These are phyloP conservation scores for Chiroxiphia lanceolata DNA, from an alignment of 2,797 vertebrate genomes.

Conservation along the genomic window DNA sequence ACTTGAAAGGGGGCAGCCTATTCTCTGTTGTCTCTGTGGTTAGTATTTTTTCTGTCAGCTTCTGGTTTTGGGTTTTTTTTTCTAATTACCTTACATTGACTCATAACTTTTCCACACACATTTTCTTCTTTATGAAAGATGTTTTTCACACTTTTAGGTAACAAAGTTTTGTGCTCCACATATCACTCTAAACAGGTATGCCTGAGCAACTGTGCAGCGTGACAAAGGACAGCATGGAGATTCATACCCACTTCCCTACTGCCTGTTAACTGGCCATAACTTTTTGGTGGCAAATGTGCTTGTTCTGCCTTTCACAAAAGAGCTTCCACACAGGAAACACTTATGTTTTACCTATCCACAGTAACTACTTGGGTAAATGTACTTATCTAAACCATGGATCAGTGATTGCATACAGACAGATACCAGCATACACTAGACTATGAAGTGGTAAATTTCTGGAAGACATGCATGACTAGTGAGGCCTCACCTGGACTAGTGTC, in stretches of 20 bases:
- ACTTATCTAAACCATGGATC: background rate
- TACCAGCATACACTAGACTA: background rate
- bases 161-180: background rate
- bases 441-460: background rate
- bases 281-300: background rate
- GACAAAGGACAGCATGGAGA: background rate
- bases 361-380: background rate
- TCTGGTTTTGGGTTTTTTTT: background rate
- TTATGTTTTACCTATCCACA: background rate
- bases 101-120: background rate
- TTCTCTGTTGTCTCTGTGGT: accelerated
- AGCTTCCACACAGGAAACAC: background rate
- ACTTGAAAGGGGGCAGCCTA: background rate
- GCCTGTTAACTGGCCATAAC: background rate
- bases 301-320: background rate
- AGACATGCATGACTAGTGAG: background rate
- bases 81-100: background rate
- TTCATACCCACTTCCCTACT: background rate
- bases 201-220: background rate
- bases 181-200: background rate
- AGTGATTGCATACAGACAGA: background rate
- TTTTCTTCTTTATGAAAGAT: background rate
- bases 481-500: background rate
- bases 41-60: background rate
- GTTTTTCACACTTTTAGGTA: background rate